A percentile compares a stretch with the other conserved stretches of the same genome.
Conservation (phyloP, 2,113 vertebrate species). For the Empidonax traillii region DNA sequence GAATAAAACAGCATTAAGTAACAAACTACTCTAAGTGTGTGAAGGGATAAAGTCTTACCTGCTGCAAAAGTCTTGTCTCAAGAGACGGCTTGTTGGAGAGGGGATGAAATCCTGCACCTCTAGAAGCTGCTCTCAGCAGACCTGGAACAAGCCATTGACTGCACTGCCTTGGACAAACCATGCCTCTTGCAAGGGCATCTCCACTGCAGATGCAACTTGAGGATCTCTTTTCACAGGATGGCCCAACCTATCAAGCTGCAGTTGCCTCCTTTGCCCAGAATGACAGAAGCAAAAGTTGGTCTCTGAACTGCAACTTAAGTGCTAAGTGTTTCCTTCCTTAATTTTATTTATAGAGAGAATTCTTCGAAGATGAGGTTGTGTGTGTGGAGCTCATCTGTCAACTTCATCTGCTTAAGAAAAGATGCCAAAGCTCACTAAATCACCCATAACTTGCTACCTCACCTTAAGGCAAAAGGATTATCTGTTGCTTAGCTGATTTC, state of each 20-base stretch:
- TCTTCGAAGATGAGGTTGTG: not conserved
- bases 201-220: not conserved
- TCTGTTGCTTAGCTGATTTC: not conserved
- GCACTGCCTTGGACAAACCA: not conserved
- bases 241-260: too few species aligned
- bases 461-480: not conserved
- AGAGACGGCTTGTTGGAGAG: not conserved
- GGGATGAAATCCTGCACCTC: not conserved
- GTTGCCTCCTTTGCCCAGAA: not conserved
- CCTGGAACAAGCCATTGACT: not conserved
- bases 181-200: not conserved
- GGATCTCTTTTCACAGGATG: not conserved
- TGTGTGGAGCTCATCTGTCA: not conserved
- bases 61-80: not conserved
- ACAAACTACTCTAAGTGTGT: not conserved
- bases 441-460: not conserved
- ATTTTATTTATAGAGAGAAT: not conserved
- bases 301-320: not conserved
- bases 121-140: not conserved
- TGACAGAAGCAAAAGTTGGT: not conserved
- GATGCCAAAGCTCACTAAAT: not conserved
- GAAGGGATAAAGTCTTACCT: not conserved
- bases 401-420: not conserved
- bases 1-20: not conserved
- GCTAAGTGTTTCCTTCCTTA: fast-evolving